Evolutionary conservation across 2,797 vertebrate genomes (phyloP), one percentile per base, ranked within the genome.

Genomic region (Cetoscarus ocellatus): DNA sequence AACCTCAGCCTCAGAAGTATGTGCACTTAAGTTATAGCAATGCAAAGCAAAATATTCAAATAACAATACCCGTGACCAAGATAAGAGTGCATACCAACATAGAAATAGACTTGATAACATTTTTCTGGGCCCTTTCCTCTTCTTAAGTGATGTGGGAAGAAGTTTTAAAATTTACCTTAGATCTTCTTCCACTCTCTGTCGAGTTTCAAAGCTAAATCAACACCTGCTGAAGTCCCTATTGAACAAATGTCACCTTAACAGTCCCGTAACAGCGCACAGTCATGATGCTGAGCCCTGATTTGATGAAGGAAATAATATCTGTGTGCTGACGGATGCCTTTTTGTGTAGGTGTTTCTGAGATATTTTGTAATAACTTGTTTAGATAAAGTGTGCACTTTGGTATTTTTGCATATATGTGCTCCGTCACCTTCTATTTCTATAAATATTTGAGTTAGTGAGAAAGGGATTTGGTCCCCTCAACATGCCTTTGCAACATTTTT

Each of bases 191-290:
- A 62, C 13, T 27, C 14, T 36, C 43, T 39, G 11, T 43, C 18
- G 61, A 48, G 43, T 53, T 71, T 67, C 42, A 64, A 50, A 49
- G 59, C 13, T 50, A 48, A 60, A 56, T 34, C 10, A 62, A 40
- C 27, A 27, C 47, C 15, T 56, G 73, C 36, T 18, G 36, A 42
- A 64, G 15, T 56, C 38, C 57, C 59, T 44, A 61, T 10, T 66
- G 15, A 36, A 49, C 44, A 77, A 53, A 70, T 61, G 36, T 60
- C 12, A n/a, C 1, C 3, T 45, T 12, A 13, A 54, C n/a, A 40
- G 15, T 5, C 15, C 53, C 18, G 57, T 13, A 56, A 42, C 38
- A 57, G 40, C 17, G 17, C 40, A 61, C 60, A 50, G 54, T 39
- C 45, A 27, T 48, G 42, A 19, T 19, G 59, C 6, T n/a, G 19